phyloP scores from a whole-genome alignment of 2,113 vertebrate genomes.

The Petaurus breviceps region DNA sequence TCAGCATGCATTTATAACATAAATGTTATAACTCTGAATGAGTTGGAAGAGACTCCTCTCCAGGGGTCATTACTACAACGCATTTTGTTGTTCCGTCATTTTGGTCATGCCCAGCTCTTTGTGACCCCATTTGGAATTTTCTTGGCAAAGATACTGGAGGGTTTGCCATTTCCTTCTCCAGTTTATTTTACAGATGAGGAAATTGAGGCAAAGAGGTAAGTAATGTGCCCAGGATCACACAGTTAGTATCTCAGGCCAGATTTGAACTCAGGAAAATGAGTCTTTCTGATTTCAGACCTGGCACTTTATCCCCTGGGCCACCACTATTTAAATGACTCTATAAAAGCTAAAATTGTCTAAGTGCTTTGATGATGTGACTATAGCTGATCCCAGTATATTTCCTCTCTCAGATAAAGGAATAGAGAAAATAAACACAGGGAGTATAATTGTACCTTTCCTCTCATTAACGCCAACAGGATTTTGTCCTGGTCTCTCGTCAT shows the following conservation, averaged over 20 bases:
- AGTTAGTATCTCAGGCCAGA: no score
- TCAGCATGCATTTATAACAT: no score
- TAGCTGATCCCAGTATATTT: background rate
- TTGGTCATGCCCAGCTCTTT: background rate
- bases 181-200: background rate
- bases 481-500: background rate
- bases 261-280: no score
- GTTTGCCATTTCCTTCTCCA: background rate
- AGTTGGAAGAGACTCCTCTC: background rate
- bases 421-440: background rate
- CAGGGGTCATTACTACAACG: background rate
- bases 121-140: background rate
- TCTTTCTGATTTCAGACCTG: no score
- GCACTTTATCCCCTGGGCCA: background rate
- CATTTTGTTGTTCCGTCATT: background rate
- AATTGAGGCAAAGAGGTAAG: no score
- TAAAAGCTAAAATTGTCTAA: background rate
- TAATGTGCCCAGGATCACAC: no score
- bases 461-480: background rate
- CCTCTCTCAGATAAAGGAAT: background rate
- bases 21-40: no score
- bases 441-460: background rate
- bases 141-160: background rate
- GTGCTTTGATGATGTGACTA: background rate
- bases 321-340: background rate